Evolutionary conservation across 2,888 invertebrate genomes (phyloP), one percentile per base, ranked within the genome.

Genomic region (Cantharis lateralis): DNA sequence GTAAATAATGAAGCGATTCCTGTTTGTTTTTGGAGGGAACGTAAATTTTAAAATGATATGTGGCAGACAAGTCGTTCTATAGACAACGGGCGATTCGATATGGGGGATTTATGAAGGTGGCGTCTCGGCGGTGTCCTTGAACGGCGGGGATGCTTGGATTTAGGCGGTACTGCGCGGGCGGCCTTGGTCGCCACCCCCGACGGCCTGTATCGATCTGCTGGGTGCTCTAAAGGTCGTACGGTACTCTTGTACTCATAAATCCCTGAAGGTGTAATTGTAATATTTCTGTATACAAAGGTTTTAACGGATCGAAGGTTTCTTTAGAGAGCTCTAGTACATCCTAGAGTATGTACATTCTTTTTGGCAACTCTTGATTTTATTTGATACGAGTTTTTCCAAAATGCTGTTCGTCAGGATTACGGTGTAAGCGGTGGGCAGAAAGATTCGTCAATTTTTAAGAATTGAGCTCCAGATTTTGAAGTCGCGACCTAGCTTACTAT

Each of bases 171-270:
- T 80, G 80, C 82, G 79, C 82, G 82, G 79, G 79, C 82, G 82
- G 80, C 83, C 83, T 83, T 83, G 84, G 84, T 81, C 83, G 82
- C 82, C 82, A 82, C 82, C 84, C 84, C 82, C 81, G 81, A 81
- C 79, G 80, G 81, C 82, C 82, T 82, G 78, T 82, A 83, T 84
- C 83, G 82, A 83, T 80, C 82, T 28, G 26, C 26, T 28, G 77
- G 78, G 76, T 74, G 72, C 77, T 76, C 77, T 79, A 82, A 83
- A 84, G 82, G 82, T 83, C 82, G 82, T 72, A 70, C 70, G 77
- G 79, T 79, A 73, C 79, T 75, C 26, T 61, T 71, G 78, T 70
- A 75, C 79, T 78, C 76, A 26, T 64, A 62, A 77, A 71, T 68
- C 64, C 69, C 72, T 24, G 48, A 48, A 66, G 61, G 15, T 20